Conservation (phyloP, 2,113 vertebrate genomes). For the Embiotoca jacksoni region DNA sequence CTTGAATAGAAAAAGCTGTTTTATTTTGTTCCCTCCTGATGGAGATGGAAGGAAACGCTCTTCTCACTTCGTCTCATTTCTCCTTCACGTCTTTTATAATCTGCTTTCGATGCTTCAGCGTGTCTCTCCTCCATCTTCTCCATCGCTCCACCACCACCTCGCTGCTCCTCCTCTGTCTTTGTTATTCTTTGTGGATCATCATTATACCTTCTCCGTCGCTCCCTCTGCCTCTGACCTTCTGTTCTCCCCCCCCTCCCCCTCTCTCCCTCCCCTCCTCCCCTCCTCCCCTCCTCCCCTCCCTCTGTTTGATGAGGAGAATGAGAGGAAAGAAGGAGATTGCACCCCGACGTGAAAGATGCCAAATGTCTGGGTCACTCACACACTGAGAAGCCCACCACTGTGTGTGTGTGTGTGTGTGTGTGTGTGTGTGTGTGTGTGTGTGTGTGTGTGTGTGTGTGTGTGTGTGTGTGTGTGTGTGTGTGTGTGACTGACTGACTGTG, state of each 20-base stretch:
- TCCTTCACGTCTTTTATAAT: conserved; percentile 26
- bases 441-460: conserved; percentile 44
- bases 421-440: conserved; percentile 33
- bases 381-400: conserved; percentile 51
- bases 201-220: conserved; percentile 45
- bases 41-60: not conserved
- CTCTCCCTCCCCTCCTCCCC: conserved; percentile 16
- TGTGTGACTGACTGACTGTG: conserved; percentile 48
- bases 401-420: conserved; percentile 37
- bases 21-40: not conserved
- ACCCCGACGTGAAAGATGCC: conserved; percentile 74
- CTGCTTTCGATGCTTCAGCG: not conserved
- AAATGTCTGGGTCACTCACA: conserved; percentile 76
- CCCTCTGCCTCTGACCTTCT: conserved; percentile 58
- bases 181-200: conserved; percentile 64
- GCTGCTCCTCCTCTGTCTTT: conserved; percentile 40
- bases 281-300: conserved; percentile 28
- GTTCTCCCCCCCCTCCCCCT: conserved; percentile 1
- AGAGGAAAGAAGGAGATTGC: conserved; percentile 76
- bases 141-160: conserved; percentile 20
- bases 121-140: conserved; percentile 25
- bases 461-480: conserved; percentile 31
- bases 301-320: conserved; percentile 74
- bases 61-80: not conserved
- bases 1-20: not conserved